Evolutionary conservation across 2,797 vertebrate species (phyloP), one percentile per base, ranked within the genome.

Genomic region (Malacoctenus gilli): DNA sequence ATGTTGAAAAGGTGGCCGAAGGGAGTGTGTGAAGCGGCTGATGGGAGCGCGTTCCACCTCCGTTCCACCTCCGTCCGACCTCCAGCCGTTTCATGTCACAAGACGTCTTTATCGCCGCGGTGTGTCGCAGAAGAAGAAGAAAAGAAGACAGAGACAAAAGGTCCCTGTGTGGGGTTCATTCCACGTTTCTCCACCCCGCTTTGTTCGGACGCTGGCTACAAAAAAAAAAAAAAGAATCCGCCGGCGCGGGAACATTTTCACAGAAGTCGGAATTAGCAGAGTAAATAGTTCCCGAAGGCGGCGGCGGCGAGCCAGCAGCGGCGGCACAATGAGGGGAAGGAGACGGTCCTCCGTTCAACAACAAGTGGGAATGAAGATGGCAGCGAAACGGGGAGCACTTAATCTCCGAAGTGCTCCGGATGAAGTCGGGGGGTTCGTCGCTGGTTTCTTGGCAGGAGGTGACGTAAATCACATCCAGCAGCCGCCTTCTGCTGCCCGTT

Each of bases 331-430:
- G 47, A 64, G 59, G 40, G 48, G 38, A 59, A 4, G 1, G 30
- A 41, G 41, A 65, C 38, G 43, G 55, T 38, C 41, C 21, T 46
- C 22, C 40, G 8, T 39, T 75, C 57, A 59, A 70, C 75, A 68
- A 70, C 68, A 53, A 42, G 46, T 21, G 50, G 64, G 59, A 79
- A 64, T 60, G 50, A 64, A 59, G 56, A 79, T 74, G 77, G 64
- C 71, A 66, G 61, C 43, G 23, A 71, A 72, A 74, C 40, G 50
- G 21, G 66, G 57, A 78, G 57, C 57, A 74, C 64, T 77, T 85
- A 63, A 80, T 84, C 78, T 76, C 48, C 41, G 2, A 64, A 80
- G 68, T 73, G 59, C 64, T 76, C 42, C 60, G 48, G 78, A 68
- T 67, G 23, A 70, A 85, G 68, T 69, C 49, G 2, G 40, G 50